Base-by-base conservation (phyloP, 2,797 vertebrate species). In the Tarsius wallacei region DNA sequence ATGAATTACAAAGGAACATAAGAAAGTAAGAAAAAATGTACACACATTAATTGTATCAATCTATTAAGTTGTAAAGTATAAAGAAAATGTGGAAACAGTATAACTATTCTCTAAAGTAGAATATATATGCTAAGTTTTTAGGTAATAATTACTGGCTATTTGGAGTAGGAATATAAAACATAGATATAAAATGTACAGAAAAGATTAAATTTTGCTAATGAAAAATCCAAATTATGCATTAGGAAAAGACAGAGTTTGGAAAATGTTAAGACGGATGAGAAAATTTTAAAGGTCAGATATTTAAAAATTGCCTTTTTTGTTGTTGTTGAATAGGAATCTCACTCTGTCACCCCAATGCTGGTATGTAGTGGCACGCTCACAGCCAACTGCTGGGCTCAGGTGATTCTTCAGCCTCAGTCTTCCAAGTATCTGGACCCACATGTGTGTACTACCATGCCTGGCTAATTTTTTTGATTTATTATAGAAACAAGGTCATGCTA, bases 1-100 rank as follows among this genome's bases (percentile, higher is more conserved):
- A 63, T 77, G 92, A 73, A 73, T 84, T 94, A 87, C 22, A 83
- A 74, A 22, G 53, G 77, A 87, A 87, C 28, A 33, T 81, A 57
- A 55, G 42, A 93, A 91, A 63, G 4, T 73, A 33, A 85, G 31
- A 16, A 82, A 93, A 95, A 66, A n/a, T 74, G n/a, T 61, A 61
- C 4, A 88, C 21, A 80, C 33, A 66, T 78, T 64, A 85, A 57
- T 49, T 95, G n/a, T 36, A 76, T 73, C 26, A 68, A 53, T 74
- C 16, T 74, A 42, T 36, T 89, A 57, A 89, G 24, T 68, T 86
- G 51, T 90, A 90, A 26, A 68, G 13, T 51, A 81, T 68, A 66
- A 81, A 68, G 73, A 89, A 73, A 59, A 33, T 86, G 64, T 6
- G 57, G 55, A 88, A 89, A 80, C 53, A 87, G 19, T 51, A 21